Percentiles rank a stretch among this genome's conserved stretches.
phyloP scores from a whole-genome alignment of 2,113 vertebrate species.

The Pipra filicauda region DNA sequence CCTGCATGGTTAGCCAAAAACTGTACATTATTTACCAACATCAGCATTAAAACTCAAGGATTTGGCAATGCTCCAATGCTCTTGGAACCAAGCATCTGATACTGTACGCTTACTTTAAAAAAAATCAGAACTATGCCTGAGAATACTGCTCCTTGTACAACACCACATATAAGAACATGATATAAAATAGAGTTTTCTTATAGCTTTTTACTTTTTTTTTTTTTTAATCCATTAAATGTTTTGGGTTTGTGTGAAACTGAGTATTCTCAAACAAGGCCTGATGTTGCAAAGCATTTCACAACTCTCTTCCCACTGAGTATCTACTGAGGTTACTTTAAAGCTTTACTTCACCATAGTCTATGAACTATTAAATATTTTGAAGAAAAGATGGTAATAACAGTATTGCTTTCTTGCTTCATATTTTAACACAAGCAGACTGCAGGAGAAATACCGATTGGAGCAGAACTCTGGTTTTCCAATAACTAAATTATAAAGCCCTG shows the following conservation, averaged over 20 bases:
- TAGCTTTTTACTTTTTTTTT: not conserved
- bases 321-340: not conserved
- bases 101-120: not conserved
- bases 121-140: not conserved
- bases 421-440: not conserved
- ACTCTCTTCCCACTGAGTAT: not conserved
- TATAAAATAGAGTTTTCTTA: not conserved
- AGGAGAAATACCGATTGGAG: not conserved
- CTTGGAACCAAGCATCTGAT: not conserved
- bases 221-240: not conserved
- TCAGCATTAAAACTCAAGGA: constrained; percentile 7
- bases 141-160: not conserved
- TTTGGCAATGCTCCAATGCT: not conserved
- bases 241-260: not conserved
- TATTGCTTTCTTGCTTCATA: not conserved
- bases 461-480: not conserved
- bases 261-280: not conserved
- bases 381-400: not conserved
- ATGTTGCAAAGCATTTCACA: not conserved
- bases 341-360: not conserved
- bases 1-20: constrained; percentile 26
- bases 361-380: not conserved
- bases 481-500: not conserved
- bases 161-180: not conserved
- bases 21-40: constrained; percentile 49